Conservation (phyloP, 2,113 vertebrate genomes). For the Glareola pratincola region DNA sequence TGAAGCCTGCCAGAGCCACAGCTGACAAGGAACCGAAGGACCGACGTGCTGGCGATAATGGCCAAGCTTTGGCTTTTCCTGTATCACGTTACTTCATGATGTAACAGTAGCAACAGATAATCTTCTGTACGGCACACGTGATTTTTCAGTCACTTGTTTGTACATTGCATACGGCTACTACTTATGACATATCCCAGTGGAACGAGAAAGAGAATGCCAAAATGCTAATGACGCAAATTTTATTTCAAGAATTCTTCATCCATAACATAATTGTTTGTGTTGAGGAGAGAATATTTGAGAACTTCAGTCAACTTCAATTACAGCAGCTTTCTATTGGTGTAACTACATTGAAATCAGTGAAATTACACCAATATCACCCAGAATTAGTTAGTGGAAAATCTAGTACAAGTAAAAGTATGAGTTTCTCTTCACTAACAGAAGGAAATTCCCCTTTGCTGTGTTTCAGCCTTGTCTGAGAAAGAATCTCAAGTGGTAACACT, state of each 20-base stretch:
- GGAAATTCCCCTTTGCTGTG: neutral
- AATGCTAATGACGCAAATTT: neutral
- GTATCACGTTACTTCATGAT: neutral
- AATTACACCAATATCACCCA: neutral
- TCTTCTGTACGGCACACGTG: neutral
- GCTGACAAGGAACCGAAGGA: neutral
- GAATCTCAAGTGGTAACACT: neutral
- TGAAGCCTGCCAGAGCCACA: neutral
- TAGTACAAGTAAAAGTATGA: neutral
- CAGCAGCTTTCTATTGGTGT: neutral
- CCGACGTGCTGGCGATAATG: fast-evolving
- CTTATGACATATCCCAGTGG: neutral
- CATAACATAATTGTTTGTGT: neutral
- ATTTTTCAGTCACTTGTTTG: neutral
- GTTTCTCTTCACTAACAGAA: neutral
- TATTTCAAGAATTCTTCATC: neutral
- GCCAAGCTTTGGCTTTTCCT: neutral
- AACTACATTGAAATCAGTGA: neutral
- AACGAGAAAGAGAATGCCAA: neutral
- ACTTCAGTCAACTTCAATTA: neutral
- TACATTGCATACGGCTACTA: neutral
- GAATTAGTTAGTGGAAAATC: neutral
- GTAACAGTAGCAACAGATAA: neutral
- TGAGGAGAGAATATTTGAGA: neutral
- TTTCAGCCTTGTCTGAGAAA: neutral